A percentile compares a stretch with the other conserved stretches of the same genome.
Evolutionary conservation across 2,113 vertebrate genomes (phyloP).

Genomic region (Gila orcuttii): DNA sequence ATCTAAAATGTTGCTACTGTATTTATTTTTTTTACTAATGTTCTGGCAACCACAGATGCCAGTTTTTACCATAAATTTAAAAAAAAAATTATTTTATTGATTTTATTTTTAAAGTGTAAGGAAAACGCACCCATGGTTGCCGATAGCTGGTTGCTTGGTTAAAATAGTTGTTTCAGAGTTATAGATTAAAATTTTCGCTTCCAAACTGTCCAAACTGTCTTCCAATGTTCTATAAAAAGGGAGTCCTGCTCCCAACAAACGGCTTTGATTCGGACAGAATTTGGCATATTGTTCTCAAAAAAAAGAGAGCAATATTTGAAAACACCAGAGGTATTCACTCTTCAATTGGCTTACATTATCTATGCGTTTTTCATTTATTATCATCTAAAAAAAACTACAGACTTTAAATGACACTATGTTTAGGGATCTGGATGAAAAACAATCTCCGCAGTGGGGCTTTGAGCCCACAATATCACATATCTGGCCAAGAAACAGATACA

Average conservation of each 20-base stretch:
- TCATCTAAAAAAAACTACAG: background rate
- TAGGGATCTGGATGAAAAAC: background rate
- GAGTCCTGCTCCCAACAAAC: background rate
- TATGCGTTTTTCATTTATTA: background rate
- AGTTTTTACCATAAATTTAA: too few species aligned
- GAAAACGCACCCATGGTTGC: background rate
- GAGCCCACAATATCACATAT: background rate
- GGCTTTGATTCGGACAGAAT: background rate
- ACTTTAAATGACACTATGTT: slow-evolving; percentile 6
- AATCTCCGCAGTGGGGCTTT: background rate
- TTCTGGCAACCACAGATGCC: too few species aligned
- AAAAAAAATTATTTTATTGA: too few species aligned
- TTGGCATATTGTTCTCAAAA: background rate
- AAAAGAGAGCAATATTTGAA: background rate
- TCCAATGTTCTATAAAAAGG: background rate
- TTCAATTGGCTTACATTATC: background rate
- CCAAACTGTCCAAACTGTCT: background rate
- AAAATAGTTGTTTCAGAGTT: background rate
- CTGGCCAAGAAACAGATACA: background rate
- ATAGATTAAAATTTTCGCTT: background rate
- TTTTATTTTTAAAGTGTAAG: too few species aligned
- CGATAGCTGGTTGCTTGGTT: background rate
- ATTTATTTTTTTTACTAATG: too few species aligned
- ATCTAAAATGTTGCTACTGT: too few species aligned
- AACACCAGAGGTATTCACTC: background rate